Percentiles rank a stretch among this genome's conserved stretches.
Evolutionary conservation across 2,888 invertebrate species (phyloP).

Genomic region (Gibbula magus): DNA sequence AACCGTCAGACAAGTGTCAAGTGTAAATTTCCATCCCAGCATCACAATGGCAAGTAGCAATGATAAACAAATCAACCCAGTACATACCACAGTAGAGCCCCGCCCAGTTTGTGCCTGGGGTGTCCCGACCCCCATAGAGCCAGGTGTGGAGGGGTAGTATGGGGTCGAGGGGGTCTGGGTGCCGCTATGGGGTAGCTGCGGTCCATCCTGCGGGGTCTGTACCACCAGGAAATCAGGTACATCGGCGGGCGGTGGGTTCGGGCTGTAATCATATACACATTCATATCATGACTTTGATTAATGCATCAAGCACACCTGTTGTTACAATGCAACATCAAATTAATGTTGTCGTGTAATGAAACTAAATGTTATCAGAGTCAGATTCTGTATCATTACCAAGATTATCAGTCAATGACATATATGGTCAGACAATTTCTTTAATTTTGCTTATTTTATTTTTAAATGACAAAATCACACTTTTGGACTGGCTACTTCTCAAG

Average conservation of each 20-base stretch:
- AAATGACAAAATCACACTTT: too few relatives aligned
- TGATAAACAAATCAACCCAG: not conserved
- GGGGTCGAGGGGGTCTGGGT: conserved; percentile 55
- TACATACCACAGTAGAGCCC: conserved; percentile 73
- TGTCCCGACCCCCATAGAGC: conserved; percentile 50
- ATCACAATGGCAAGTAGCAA: too few relatives aligned
- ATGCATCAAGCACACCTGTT: not conserved
- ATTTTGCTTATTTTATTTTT: too few relatives aligned
- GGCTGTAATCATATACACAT: conserved; percentile 40
- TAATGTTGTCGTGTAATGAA: too few relatives aligned
- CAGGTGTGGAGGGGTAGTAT: conserved; percentile 53
- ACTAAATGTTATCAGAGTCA: too few relatives aligned
- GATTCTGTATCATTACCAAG: too few relatives aligned
- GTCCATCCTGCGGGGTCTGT: conserved; percentile 82
- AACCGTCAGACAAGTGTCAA: too few relatives aligned
- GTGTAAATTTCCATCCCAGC: too few relatives aligned
- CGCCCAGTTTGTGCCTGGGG: conserved; percentile 67
- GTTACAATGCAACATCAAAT: too few relatives aligned
- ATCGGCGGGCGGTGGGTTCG: conserved; percentile 48
- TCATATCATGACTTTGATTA: not conserved
- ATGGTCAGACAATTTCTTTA: too few relatives aligned
- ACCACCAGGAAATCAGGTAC: conserved; percentile 86
- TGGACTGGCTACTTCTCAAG: too few relatives aligned
- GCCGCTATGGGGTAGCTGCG: conserved; percentile 42
- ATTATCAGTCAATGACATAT: too few relatives aligned